phyloP scores from a whole-genome alignment of 2,797 vertebrate species.

The Sebastes variabilis region DNA sequence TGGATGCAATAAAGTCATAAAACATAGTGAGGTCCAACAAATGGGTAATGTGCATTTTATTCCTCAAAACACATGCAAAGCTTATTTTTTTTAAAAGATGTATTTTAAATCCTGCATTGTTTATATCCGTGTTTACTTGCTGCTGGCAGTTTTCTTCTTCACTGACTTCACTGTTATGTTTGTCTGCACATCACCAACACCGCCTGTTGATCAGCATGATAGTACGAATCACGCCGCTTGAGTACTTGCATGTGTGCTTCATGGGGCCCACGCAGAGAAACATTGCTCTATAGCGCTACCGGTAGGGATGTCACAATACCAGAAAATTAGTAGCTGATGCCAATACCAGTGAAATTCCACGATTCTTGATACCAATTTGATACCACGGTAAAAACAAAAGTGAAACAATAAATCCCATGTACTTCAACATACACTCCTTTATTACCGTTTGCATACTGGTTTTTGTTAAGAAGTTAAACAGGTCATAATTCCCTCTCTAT shows the following conservation, averaged over 20 bases:
- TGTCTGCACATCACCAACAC: not conserved
- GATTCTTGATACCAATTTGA: fast-evolving
- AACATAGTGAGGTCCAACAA: not conserved
- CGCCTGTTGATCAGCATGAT: not conserved
- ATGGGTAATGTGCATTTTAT: not conserved
- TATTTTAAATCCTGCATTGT: not conserved
- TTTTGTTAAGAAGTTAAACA: too few species aligned
- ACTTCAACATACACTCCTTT: too few species aligned
- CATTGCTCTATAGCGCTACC: not conserved
- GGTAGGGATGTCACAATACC: too few species aligned
- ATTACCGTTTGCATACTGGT: too few species aligned
- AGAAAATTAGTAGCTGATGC: too few species aligned
- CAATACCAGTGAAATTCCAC: too few species aligned
- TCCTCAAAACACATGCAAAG: not conserved
- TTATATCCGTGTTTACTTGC: not conserved
- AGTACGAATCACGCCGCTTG: not conserved
- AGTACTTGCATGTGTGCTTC: not conserved
- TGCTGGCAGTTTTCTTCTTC: not conserved
- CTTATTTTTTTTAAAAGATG: not conserved
- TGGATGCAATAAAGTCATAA: not conserved
- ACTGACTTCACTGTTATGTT: not conserved
- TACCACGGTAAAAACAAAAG: too few species aligned
- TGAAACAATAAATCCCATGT: too few species aligned
- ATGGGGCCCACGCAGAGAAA: not conserved
- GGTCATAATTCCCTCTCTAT: too few species aligned